These are phyloP conservation scores for Pseudorasbora parva DNA, from an alignment of 2,113 vertebrate genomes.

Conservation along the genomic window DNA sequence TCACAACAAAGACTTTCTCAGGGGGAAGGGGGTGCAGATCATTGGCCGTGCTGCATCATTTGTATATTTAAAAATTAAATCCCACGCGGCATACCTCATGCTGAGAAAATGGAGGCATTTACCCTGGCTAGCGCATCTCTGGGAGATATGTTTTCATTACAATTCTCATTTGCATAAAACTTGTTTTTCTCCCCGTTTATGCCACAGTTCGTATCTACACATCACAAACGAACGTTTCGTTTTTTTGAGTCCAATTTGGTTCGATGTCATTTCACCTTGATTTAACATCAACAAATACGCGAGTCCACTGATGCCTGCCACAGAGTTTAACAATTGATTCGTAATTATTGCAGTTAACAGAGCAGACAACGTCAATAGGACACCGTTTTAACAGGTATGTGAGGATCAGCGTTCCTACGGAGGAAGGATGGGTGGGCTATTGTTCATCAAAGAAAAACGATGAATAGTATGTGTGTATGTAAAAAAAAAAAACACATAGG, in stretches of 20 bases:
- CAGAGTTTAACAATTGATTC: conserved; percentile 44
- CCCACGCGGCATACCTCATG: conserved; percentile 64
- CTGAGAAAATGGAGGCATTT: conserved; percentile 76
- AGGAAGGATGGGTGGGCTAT: neutral
- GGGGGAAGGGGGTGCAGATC: conserved; percentile 53
- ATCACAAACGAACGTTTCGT: conserved; percentile 12
- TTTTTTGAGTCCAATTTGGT: conserved; percentile 25
- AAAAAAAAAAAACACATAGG: neutral
- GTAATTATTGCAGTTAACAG: conserved; percentile 52
- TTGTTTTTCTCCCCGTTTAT: conserved; percentile 72
- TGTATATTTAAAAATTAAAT: conserved; percentile 73
- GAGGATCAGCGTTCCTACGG: neutral
- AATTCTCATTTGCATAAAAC: conserved; percentile 75
- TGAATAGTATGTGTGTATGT: neutral
- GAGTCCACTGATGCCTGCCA: conserved; percentile 23
- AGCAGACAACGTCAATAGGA: conserved; percentile 16
- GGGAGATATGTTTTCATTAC: conserved; percentile 76
- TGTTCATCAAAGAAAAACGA: neutral
- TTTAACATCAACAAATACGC: conserved; percentile 42
- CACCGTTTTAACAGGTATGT: conserved; percentile 16
- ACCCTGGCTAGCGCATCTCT: conserved; percentile 63
- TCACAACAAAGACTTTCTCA: conserved; percentile 63
- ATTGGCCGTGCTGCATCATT: conserved; percentile 59
- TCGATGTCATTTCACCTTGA: conserved; percentile 35
- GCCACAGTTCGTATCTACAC: conserved; percentile 32